These are phyloP conservation scores for Chrysemys picta DNA, from an alignment of 2,113 vertebrate species.

Conservation along the genomic window DNA sequence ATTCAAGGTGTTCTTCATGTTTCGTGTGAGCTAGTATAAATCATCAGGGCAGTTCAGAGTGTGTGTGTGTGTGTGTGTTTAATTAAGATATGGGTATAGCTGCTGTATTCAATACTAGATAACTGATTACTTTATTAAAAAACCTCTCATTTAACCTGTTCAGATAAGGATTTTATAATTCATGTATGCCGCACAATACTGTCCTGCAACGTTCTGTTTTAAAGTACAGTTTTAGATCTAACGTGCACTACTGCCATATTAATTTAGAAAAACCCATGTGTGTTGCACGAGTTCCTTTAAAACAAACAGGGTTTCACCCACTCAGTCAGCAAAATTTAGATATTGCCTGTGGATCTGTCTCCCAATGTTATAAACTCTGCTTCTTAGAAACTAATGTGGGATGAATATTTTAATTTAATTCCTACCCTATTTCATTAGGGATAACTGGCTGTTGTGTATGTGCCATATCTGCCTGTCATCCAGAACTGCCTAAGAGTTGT, in stretches of 20 bases:
- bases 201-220: background rate
- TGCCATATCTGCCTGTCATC: background rate
- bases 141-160: constrained; percentile 61
- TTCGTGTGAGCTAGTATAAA: constrained; percentile 43
- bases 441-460: background rate
- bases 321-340: background rate
- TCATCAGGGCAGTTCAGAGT: constrained; percentile 44
- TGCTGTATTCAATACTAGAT: constrained; percentile 29
- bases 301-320: constrained; percentile 5
- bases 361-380: constrained; percentile 4
- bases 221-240: constrained; percentile 23
- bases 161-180: constrained; percentile 17
- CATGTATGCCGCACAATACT: background rate
- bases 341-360: constrained; percentile 18
- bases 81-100: constrained; percentile 62
- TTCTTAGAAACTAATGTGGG: background rate
- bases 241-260: background rate
- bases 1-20: constrained; percentile 64
- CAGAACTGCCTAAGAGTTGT: background rate
- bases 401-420: background rate
- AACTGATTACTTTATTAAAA: constrained; percentile 44
- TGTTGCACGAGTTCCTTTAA: constrained; percentile 18
- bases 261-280: constrained; percentile 12
- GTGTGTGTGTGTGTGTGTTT: constrained; percentile 22
- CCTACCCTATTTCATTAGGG: background rate